Percentiles rank a stretch among this genome's conserved stretches.
These are phyloP conservation scores for Leptinotarsa texana DNA, from an alignment of 1,140 invertebrate species.

Conservation along the genomic window DNA sequence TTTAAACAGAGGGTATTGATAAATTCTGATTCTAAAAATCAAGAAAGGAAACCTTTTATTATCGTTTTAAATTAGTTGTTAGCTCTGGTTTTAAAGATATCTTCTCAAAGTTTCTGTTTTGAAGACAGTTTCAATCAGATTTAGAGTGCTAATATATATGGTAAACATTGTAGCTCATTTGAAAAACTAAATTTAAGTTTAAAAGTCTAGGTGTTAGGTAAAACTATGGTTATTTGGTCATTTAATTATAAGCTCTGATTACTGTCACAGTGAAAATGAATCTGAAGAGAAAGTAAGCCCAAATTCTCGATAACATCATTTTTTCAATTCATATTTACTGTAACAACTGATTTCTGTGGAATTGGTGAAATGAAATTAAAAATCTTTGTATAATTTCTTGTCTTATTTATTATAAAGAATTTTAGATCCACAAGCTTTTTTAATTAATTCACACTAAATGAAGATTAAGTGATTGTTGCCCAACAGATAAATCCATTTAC, in stretches of 20 bases:
- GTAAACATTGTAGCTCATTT: neutral
- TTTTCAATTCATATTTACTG: constrained; percentile 38
- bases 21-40: neutral
- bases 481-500: no score
- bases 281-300: constrained; percentile 43
- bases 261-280: constrained; percentile 41
- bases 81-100: constrained; percentile 9
- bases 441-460: neutral
- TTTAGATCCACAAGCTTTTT: neutral
- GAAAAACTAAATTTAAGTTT: constrained; percentile 29
- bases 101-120: neutral
- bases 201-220: constrained; percentile 22
- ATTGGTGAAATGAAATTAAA: constrained; percentile 17
- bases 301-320: constrained; percentile 41
- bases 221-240: constrained; percentile 11
- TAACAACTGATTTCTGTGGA: constrained; percentile 24
- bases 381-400: constrained; percentile 1
- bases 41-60: neutral
- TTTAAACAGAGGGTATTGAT: neutral
- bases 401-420: neutral
- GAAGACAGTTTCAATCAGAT: neutral
- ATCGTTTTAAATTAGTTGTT: neutral
- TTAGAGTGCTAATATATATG: constrained; percentile 6
- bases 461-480: no score
- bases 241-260: constrained; percentile 21